Percentiles rank a stretch among this genome's conserved stretches.
phyloP scores from a whole-genome alignment of 2,113 vertebrate species.

The Thamnaconus septentrionalis region DNA sequence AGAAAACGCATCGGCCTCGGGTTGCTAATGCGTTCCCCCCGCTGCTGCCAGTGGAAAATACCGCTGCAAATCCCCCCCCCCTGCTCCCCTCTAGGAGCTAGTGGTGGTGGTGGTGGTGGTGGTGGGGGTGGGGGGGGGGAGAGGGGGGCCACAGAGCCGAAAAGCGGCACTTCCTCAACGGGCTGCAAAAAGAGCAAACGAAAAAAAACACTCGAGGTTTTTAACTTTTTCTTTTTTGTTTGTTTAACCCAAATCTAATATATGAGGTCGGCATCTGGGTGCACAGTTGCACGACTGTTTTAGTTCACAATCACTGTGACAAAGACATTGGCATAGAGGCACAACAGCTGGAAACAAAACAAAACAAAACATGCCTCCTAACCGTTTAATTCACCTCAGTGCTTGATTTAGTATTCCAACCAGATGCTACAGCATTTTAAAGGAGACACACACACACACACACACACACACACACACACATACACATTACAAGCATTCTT shows the following conservation, averaged over 20 bases:
- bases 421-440: constrained; percentile 31
- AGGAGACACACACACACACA: constrained; percentile 23
- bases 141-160: too few relatives aligned
- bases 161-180: too few relatives aligned
- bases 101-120: too few relatives aligned
- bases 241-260: not conserved
- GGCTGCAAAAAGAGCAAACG: constrained; percentile 18
- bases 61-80: constrained; percentile 45
- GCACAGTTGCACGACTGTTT: not conserved
- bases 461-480: not conserved
- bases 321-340: constrained; percentile 17
- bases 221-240: too few relatives aligned
- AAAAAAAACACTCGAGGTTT: too few relatives aligned
- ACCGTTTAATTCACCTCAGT: constrained; percentile 26
- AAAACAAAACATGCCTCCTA: constrained; percentile 40
- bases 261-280: not conserved
- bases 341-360: constrained; percentile 16
- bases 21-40: constrained; percentile 11
- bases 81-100: too few relatives aligned
- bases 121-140: too few relatives aligned
- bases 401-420: constrained; percentile 15
- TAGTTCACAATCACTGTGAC: not conserved
- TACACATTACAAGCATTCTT: too few relatives aligned
- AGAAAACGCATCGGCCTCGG: constrained; percentile 6
- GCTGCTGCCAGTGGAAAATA: constrained; percentile 58